Percentiles rank a stretch among this genome's conserved stretches.
Evolutionary conservation across 2,797 vertebrate genomes (phyloP).

Genomic region (Anabacerthia variegaticeps): DNA sequence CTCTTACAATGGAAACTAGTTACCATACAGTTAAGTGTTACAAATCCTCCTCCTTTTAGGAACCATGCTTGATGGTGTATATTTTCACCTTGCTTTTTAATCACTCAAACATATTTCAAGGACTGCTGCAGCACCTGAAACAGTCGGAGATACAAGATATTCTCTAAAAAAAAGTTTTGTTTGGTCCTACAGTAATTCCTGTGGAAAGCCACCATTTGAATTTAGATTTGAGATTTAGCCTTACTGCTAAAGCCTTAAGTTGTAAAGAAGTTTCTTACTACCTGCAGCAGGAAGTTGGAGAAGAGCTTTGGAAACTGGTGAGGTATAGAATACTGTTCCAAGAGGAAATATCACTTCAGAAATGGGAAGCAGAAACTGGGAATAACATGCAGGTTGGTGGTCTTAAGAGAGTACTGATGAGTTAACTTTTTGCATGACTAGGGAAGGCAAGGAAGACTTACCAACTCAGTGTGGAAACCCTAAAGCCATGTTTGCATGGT

Average conservation of each 20-base stretch:
- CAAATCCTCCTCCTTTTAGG: background rate
- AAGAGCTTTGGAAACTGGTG: background rate
- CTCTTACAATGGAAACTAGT: background rate
- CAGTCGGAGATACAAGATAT: background rate
- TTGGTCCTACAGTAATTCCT: background rate
- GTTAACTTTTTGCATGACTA: background rate
- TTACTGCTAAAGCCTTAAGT: background rate
- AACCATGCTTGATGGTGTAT: rapidly evolving
- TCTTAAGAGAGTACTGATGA: background rate
- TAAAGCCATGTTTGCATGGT: background rate
- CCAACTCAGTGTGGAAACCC: rapidly evolving
- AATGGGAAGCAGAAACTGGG: background rate
- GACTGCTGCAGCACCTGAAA: background rate
- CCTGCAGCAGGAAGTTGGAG: background rate
- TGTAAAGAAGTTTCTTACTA: background rate
- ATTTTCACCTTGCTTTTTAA: background rate
- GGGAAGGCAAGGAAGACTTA: background rate
- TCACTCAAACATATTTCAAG: background rate
- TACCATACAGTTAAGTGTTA: background rate
- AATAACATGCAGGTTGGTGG: background rate
- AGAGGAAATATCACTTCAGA: background rate
- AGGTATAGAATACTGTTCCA: background rate
- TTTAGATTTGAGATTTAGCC: background rate
- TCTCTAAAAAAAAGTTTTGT: background rate
- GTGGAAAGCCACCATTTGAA: background rate